These are phyloP conservation scores for Amblyopsis rosae DNA, from an alignment of 2,113 vertebrate genomes.

Conservation along the genomic window DNA sequence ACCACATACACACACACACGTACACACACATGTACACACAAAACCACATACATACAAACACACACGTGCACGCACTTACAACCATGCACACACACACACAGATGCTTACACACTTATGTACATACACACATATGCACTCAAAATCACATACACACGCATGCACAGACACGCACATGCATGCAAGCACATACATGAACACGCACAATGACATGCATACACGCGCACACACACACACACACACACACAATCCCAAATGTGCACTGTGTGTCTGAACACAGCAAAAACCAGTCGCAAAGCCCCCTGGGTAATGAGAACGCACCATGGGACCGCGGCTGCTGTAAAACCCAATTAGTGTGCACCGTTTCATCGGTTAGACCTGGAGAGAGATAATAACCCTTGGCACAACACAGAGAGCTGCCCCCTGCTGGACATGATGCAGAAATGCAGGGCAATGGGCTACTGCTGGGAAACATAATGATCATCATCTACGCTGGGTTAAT, in stretches of 20 bases:
- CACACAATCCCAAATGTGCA: slow-evolving; percentile 16
- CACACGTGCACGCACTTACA: neutral
- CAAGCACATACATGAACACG: slow-evolving; percentile 3
- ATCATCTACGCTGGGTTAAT: slow-evolving; percentile 30
- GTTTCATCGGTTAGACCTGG: slow-evolving; percentile 61
- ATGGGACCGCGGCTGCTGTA: slow-evolving; percentile 65
- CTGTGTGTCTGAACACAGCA: slow-evolving; percentile 49
- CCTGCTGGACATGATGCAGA: slow-evolving; percentile 57
- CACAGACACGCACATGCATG: neutral
- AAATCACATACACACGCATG: slow-evolving; percentile 16
- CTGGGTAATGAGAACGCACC: slow-evolving; percentile 71
- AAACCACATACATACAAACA: neutral
- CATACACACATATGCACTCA: neutral
- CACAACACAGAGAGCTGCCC: slow-evolving; percentile 41
- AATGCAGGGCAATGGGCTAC: slow-evolving; percentile 14
- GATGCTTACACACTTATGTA: neutral
- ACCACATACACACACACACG: neutral
- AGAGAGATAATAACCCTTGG: slow-evolving; percentile 53
- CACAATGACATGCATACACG: slow-evolving; percentile 19
- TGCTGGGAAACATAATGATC: slow-evolving; percentile 15
- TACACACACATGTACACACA: neutral
- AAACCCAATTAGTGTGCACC: slow-evolving; percentile 74
- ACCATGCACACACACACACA: neutral
- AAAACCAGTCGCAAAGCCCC: slow-evolving; percentile 60
- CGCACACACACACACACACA: slow-evolving; percentile 15